Evolutionary conservation across 2,797 vertebrate genomes (phyloP).

Genomic region (Danionella dracula): DNA sequence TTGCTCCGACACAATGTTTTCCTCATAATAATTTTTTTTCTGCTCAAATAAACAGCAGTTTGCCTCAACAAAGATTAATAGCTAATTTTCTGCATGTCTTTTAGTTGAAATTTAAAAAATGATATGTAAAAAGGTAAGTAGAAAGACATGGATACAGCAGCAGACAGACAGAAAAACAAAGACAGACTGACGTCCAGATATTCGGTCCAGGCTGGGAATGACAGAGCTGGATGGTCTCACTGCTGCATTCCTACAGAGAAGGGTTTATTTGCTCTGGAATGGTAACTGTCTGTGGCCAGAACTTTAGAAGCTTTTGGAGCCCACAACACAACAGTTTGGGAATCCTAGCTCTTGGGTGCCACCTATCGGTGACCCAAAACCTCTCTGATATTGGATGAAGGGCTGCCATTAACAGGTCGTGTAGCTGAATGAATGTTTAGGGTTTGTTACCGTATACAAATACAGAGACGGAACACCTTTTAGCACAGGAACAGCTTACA

Average conservation of each 20-base stretch:
- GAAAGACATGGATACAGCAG: no score
- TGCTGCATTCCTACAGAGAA: constrained; percentile 65
- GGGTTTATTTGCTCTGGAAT: constrained; percentile 72
- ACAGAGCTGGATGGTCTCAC: constrained; percentile 59
- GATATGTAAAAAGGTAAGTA: no score
- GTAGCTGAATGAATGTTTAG: neutral
- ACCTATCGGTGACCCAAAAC: constrained; percentile 58
- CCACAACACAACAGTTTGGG: constrained; percentile 43
- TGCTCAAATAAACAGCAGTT: no score
- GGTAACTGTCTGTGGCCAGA: constrained; percentile 70
- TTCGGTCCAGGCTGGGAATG: constrained; percentile 46
- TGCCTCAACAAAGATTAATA: no score
- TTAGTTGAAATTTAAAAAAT: no score
- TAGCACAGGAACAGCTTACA: neutral
- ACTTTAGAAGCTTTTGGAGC: constrained; percentile 59
- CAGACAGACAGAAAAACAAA: neutral
- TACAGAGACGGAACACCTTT: neutral
- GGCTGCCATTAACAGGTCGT: neutral
- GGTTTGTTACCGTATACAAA: neutral
- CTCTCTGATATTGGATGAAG: constrained; percentile 19
- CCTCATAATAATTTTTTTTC: no score
- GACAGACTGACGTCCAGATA: constrained; percentile 27
- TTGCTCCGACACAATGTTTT: no score
- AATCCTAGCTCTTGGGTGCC: constrained; percentile 42
- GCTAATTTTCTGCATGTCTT: no score